Conservation (phyloP, 2,888 invertebrate genomes). For the Ashinkailepas kermadecensis region DNA sequence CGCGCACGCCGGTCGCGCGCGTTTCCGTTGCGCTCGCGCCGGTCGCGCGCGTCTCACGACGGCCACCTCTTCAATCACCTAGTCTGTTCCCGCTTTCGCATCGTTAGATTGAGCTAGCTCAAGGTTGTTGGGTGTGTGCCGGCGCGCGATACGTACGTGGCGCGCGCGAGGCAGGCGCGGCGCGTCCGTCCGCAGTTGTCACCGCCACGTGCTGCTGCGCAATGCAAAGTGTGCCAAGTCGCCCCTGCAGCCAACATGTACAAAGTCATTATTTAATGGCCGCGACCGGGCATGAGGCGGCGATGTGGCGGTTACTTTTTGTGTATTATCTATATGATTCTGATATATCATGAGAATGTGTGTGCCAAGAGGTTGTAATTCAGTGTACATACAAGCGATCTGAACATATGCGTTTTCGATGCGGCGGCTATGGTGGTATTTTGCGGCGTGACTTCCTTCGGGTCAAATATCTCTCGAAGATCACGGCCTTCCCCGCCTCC, state of each 20-base stretch:
- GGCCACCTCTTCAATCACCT: constrained; percentile 1
- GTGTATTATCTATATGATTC: constrained; percentile 19
- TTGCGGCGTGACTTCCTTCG: too few species aligned
- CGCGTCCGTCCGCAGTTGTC: too few species aligned
- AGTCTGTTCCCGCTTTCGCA: background rate
- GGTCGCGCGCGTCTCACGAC: background rate
- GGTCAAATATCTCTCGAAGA: too few species aligned
- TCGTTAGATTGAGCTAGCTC: constrained; percentile 19
- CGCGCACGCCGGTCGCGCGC: background rate
- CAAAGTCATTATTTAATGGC: constrained; percentile 16
- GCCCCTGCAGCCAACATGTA: background rate
- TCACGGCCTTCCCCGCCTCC: too few species aligned
- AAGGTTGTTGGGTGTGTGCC: background rate
- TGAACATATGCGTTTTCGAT: background rate
- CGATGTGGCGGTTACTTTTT: background rate
- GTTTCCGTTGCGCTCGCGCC: background rate
- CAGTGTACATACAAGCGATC: background rate
- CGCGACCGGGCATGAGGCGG: background rate
- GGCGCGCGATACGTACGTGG: too few species aligned
- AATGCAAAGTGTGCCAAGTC: too few species aligned
- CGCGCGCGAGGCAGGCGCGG: too few species aligned
- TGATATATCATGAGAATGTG: background rate
- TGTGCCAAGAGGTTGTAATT: background rate
- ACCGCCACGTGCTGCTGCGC: too few species aligned
- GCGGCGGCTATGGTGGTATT: background rate